Conservation (phyloP, 2,797 vertebrate species). For the Danio tinwini region DNA sequence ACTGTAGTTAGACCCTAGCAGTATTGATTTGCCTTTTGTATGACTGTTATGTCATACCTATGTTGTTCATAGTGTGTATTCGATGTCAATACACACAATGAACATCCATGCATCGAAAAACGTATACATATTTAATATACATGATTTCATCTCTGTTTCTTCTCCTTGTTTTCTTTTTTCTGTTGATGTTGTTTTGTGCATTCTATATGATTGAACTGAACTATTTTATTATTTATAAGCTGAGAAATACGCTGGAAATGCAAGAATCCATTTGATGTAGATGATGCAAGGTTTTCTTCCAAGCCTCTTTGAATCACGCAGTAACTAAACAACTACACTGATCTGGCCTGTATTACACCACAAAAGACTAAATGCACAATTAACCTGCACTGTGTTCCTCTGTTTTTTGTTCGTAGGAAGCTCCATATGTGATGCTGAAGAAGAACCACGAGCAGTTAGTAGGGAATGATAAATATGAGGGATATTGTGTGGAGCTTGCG, state of each 20-base stretch:
- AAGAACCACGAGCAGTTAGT: slow-evolving; percentile 94
- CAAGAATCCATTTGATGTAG: slow-evolving; percentile 27
- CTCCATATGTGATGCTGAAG: slow-evolving; percentile 98
- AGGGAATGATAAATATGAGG: slow-evolving; percentile 93
- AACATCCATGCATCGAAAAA: neutral
- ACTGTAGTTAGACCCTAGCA: neutral
- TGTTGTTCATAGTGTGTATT: neutral
- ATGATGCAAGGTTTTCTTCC: slow-evolving; percentile 37
- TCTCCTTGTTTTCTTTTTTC: neutral
- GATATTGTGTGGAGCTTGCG: slow-evolving; percentile 95
- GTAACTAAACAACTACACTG: slow-evolving; percentile 9
- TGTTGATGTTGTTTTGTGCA: slow-evolving; percentile 11
- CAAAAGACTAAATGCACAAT: neutral
- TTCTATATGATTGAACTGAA: slow-evolving; percentile 8
- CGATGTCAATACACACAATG: neutral
- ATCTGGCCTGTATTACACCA: neutral
- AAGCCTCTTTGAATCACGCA: slow-evolving; percentile 27
- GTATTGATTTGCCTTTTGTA: slow-evolving; percentile 27
- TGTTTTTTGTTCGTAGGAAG: slow-evolving; percentile 80
- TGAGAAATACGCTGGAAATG: slow-evolving; percentile 28
- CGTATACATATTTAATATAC: neutral
- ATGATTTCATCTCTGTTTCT: neutral
- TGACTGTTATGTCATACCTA: neutral
- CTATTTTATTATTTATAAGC: slow-evolving; percentile 27
- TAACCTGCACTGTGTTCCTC: slow-evolving; percentile 22